Evolutionary conservation across 2,797 vertebrate genomes (phyloP).

Genomic region (Periophthalmus magnuspinnatus): DNA sequence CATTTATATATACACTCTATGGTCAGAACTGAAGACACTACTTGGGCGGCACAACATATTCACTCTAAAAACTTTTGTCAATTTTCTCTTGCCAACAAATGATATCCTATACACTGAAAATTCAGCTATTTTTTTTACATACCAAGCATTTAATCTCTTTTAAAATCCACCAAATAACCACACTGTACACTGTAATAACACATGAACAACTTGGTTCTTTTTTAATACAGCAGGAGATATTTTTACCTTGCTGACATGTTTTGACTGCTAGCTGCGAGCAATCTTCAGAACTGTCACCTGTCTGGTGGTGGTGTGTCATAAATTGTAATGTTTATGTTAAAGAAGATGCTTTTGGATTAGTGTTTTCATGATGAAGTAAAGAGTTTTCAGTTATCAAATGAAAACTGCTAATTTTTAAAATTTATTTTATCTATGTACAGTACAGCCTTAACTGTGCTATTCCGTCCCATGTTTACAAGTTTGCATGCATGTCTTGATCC

Average conservation of each 20-base stretch:
- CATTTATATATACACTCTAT: too few species aligned
- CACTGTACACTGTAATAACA: too few species aligned
- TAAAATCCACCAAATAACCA: not conserved
- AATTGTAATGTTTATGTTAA: too few species aligned
- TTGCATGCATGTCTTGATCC: constrained; percentile 32
- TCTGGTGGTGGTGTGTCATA: too few species aligned
- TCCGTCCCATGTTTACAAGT: constrained; percentile 28
- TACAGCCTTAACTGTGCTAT: constrained; percentile 3
- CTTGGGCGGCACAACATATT: not conserved
- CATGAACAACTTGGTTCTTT: too few species aligned
- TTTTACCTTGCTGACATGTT: too few species aligned
- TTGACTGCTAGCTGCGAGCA: too few species aligned
- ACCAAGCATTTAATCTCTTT: not conserved
- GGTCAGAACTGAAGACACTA: too few species aligned
- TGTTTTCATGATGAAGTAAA: not conserved
- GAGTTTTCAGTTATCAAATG: not conserved
- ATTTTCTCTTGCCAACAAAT: not conserved
- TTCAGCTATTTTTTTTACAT: not conserved
- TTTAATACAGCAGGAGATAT: too few species aligned
- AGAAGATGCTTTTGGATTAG: too few species aligned
- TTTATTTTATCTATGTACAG: not conserved
- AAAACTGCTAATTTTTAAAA: too few species aligned
- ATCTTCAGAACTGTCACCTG: too few species aligned
- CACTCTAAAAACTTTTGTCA: not conserved
- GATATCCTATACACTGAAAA: not conserved